A percentile compares a stretch with the other conserved stretches of the same genome.
Evolutionary conservation across 2,113 vertebrate genomes (phyloP).

Genomic region (Forbesichthys agassizii): DNA sequence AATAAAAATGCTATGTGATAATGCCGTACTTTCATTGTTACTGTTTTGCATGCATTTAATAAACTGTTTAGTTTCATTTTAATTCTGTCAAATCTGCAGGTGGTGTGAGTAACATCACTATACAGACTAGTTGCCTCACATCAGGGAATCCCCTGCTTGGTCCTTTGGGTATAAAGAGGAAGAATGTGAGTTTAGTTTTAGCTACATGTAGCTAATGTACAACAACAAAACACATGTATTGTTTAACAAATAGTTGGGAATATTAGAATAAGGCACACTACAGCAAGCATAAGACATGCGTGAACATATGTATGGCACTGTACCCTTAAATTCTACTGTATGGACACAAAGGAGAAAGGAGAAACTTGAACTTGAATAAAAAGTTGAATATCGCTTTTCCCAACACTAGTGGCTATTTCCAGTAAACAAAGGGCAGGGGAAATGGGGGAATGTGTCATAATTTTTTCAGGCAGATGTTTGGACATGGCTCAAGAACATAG

Average conservation of each 20-base stretch:
- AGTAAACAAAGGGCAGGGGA: slow-evolving; percentile 21
- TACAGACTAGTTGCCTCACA: background rate
- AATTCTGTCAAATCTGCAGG: too few relatives aligned
- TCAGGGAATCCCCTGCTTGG: slow-evolving; percentile 21
- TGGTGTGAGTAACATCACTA: background rate
- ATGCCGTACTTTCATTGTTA: too few relatives aligned
- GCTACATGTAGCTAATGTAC: background rate
- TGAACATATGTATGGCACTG: too few relatives aligned
- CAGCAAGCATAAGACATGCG: too few relatives aligned
- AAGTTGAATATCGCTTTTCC: too few relatives aligned
- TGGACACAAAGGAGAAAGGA: too few relatives aligned
- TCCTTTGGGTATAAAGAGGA: background rate
- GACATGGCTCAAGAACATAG: slow-evolving; percentile 33
- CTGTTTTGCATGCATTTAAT: too few relatives aligned
- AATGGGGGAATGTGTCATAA: slow-evolving; percentile 19
- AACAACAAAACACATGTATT: background rate
- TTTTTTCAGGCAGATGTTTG: slow-evolving; percentile 1
- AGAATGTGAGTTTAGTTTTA: background rate
- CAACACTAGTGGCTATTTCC: slow-evolving; percentile 6
- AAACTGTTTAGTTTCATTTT: too few relatives aligned
- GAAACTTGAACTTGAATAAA: too few relatives aligned
- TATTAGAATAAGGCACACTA: too few relatives aligned
- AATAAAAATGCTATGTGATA: too few relatives aligned
- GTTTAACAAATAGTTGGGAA: background rate
- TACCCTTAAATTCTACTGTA: too few relatives aligned